phyloP scores from a whole-genome alignment of 1,140 invertebrate species.

The Heliconius himera region DNA sequence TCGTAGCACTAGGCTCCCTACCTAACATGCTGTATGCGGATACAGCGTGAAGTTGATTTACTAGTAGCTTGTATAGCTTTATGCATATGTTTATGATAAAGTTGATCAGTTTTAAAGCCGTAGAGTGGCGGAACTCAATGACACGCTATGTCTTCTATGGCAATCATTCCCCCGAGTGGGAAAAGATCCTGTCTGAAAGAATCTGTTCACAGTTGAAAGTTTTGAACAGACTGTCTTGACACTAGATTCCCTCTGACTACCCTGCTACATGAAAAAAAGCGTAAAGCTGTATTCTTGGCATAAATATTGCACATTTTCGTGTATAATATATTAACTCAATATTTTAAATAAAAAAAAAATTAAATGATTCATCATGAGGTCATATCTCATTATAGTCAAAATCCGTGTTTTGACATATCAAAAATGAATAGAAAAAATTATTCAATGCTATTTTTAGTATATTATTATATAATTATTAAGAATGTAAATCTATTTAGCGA shows the following conservation, averaged over 20 bases:
- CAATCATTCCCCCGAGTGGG: too few relatives aligned
- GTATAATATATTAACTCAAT: background rate
- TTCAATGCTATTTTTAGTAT: background rate
- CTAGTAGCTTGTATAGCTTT: background rate
- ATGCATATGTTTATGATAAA: background rate
- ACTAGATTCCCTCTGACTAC: too few relatives aligned
- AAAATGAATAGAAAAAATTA: background rate
- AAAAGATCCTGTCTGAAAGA: too few relatives aligned
- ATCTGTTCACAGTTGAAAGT: too few relatives aligned
- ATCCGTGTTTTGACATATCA: background rate
- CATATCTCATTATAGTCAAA: background rate
- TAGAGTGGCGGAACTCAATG: too few relatives aligned
- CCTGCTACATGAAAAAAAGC: too few relatives aligned
- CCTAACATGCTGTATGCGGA: too few relatives aligned
- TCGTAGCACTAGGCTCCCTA: too few relatives aligned
- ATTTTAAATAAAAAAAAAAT: background rate
- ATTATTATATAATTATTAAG: background rate
- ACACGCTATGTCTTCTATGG: too few relatives aligned
- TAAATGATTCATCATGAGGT: constrained; percentile 7
- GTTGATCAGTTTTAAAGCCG: background rate
- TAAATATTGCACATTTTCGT: background rate
- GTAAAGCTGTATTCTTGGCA: background rate
- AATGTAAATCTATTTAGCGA: too few relatives aligned
- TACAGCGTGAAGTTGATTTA: too few relatives aligned
- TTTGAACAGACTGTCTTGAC: too few relatives aligned